These are phyloP conservation scores for Gavialis gangeticus DNA, from an alignment of 2,113 vertebrate genomes.

Conservation along the genomic window DNA sequence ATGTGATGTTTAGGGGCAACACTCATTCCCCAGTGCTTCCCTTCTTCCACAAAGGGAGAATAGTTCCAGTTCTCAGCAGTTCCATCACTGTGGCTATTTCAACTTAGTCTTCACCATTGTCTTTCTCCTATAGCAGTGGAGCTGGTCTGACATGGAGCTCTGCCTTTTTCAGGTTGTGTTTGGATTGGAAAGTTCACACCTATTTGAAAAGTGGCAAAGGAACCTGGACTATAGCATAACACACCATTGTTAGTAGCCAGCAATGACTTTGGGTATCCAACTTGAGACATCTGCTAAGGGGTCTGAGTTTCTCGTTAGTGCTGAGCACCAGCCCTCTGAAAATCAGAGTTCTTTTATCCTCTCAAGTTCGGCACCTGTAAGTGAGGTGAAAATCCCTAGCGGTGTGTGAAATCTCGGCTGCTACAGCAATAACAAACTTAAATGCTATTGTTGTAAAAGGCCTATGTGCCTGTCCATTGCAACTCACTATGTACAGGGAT, in stretches of 20 bases:
- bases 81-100: neutral
- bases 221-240: neutral
- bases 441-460: neutral
- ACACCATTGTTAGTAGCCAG: neutral
- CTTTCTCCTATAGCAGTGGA: neutral
- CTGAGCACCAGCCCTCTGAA: neutral
- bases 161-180: neutral
- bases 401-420: neutral
- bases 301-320: too few relatives aligned
- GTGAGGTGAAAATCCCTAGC: neutral
- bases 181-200: neutral
- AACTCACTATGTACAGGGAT: neutral
- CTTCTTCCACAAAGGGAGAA: neutral
- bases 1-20: neutral
- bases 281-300: neutral
- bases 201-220: neutral
- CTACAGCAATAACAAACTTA: neutral
- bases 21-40: neutral
- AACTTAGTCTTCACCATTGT: neutral
- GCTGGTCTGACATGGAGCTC: neutral
- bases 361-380: neutral
- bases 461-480: neutral
- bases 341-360: neutral
- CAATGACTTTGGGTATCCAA: neutral
- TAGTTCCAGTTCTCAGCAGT: neutral